Evolutionary conservation across 2,797 vertebrate species (phyloP), one percentile per base, ranked within the genome.

Genomic region (Sebastes diploproa): DNA sequence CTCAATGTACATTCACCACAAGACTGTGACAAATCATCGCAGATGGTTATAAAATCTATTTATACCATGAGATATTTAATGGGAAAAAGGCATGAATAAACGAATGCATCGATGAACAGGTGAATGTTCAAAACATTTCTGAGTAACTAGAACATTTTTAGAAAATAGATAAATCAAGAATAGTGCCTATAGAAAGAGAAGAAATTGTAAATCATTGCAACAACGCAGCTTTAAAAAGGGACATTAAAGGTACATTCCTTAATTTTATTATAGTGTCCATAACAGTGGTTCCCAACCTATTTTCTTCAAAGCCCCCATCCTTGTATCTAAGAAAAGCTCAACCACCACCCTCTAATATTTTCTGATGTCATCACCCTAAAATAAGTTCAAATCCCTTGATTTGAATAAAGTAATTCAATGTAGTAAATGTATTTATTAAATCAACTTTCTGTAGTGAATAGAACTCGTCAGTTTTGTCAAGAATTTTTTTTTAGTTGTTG

Each of bases 321-420:
- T 25, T 25, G 23, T 25, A 25, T 25, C 23, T 25, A 25, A 25
- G 23, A 25, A 25, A 25, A 25, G 23, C 23, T 25, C 2, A 25
- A 25, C 23, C 23, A 2, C 23, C 23, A 25, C 23, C 23, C 23
- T 23, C 22, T 23, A 23, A 23, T 23, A 23, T 23, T 23, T 23
- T 42, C 38, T 42, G 38, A 42, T 16, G 38, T 42, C 38, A 42
- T 42, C 38, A 42, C 38, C 14, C 38, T 42, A 42, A 42, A 42
- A 42, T 0, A 42, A 42, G 0, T 42, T 0, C 38, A 16, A 42
- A 42, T 46, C 16, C 0, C 16, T 46, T 0, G 42, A 46, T 46
- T 46, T 46, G 42, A 46, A 18, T 46, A 1, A 46, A 18, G 42
- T 46, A 0, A 18, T 46, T 46, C 16, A 18, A 46, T 46, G 16